Evolutionary conservation across 2,113 vertebrate species (phyloP), one percentile per base, ranked within the genome.

Genomic region (Tauraco erythrolophus): DNA sequence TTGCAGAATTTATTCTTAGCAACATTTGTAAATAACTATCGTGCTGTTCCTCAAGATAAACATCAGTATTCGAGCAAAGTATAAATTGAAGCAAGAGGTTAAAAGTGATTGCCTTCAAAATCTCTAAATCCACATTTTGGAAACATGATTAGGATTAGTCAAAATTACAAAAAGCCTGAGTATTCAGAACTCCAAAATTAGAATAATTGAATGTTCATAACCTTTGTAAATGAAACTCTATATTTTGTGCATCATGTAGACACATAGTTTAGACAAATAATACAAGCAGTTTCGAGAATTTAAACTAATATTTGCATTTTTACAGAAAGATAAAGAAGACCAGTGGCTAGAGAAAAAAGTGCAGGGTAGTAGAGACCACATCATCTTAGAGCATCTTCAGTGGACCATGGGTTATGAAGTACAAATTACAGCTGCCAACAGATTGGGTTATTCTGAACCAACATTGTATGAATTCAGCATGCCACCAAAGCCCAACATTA

Each of bases 391-490:
- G 95, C 99, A 99, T 45, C 99, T 99, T 51, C 99, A 99, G 8
- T 99, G 99, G 99, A 99, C 99, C 95, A 99, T 99, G 75, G 98
- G 98, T 69, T 99, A 99, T 0, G 99, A 99, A 98, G 99, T 99
- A 74, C 99, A 99, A 95, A 99, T 99, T 94, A 99, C 99, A 61
- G 99, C 99, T 45, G 99, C 99, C 68, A 99, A 99, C 82, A 98
- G 99, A 94, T 98, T 99, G 95, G 99, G 99, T 88, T 98, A 99
- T 94, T 99, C 99, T 28, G 99, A 99, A 92, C 99, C 99, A 30
- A 99, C 99, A 61, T 98, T 99, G 88, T 99, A 99, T 91, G 99
- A 99, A 94, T 99, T 99, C 98, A 99, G 98, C 97, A 99, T 99
- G 99, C 99, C 99, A 21, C 99, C 99, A 96, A 99, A 99, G 78